Evolutionary conservation across 2,797 vertebrate species (phyloP).

Genomic region (Columba guinea): DNA sequence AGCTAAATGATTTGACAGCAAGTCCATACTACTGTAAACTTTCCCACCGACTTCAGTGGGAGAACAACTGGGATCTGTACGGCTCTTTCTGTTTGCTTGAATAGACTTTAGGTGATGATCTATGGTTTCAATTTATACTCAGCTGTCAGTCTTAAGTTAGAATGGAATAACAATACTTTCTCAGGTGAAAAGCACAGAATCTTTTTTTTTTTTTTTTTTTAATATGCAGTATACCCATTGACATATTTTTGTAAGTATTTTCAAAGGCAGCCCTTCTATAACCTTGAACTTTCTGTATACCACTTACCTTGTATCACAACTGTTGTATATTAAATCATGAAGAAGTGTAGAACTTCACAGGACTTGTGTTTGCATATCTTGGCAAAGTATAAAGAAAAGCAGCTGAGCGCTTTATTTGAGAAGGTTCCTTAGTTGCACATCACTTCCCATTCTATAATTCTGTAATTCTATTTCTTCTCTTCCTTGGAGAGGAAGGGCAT

Average conservation of each 20-base stretch:
- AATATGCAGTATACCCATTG: neutral
- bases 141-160: conserved; percentile 61
- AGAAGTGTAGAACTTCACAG: neutral
- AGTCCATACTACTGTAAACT: neutral
- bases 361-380: neutral
- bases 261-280: neutral
- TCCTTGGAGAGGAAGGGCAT: neutral
- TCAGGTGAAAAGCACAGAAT: conserved; percentile 22
- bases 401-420: neutral
- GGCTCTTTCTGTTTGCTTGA: neutral
- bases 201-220: neutral
- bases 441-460: neutral
- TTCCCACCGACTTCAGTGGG: neutral
- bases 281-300: neutral
- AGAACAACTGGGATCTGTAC: neutral
- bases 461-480: neutral
- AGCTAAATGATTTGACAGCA: conserved; percentile 28
- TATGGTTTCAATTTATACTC: conserved; percentile 35
- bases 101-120: neutral
- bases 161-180: conserved; percentile 41
- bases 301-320: neutral
- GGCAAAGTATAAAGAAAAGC: neutral
- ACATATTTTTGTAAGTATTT: neutral
- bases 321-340: neutral
- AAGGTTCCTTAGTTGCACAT: neutral